These are phyloP conservation scores for Bos javanicus DNA, from an alignment of 2,113 vertebrate species.

Conservation along the genomic window DNA sequence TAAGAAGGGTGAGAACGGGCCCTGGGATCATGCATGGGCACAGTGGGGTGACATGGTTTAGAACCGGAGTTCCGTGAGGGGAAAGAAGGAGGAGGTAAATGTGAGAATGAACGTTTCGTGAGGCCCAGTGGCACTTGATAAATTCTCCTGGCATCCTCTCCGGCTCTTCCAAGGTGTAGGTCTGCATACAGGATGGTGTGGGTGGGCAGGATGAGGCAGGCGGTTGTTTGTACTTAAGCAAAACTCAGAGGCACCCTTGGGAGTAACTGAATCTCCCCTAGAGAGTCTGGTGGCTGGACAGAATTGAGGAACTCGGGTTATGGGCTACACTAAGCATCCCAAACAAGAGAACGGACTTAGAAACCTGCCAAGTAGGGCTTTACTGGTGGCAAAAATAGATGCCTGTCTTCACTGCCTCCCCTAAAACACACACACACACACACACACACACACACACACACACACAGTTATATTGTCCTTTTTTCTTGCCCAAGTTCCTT, in stretches of 20 bases:
- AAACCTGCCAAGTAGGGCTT: background rate
- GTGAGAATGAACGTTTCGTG: background rate
- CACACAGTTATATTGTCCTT: too few relatives aligned
- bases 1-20: background rate
- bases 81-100: background rate
- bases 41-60: background rate
- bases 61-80: background rate
- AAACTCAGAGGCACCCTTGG: background rate
- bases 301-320: background rate
- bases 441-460: background rate
- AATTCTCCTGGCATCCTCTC: background rate
- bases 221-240: background rate
- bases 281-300: background rate
- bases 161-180: fast-evolving
- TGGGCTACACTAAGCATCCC: background rate
- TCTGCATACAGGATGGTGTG: background rate
- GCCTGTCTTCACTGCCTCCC: fast-evolving
- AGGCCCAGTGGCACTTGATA: too few relatives aligned
- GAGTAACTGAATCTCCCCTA: background rate
- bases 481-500: background rate
- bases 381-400: background rate
- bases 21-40: background rate
- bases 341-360: background rate
- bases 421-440: background rate
- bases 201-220: background rate